Conservation (phyloP, 2,797 vertebrate species). For the Clarias pachynema region DNA sequence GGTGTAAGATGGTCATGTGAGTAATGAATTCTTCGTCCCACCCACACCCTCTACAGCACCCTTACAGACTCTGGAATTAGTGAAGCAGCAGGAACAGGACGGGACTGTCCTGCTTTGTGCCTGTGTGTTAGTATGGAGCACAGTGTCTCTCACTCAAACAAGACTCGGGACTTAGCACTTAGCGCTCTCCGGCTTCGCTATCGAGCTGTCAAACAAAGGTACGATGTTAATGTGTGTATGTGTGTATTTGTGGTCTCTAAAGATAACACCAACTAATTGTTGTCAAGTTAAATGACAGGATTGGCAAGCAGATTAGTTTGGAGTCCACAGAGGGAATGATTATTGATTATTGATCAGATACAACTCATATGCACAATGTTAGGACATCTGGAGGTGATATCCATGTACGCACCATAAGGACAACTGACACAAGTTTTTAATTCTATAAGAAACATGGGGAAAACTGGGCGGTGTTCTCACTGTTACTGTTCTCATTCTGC, state of each 20-base stretch:
- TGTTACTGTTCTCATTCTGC: not conserved
- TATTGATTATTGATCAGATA: slow-evolving; percentile 40
- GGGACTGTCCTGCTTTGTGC: not conserved
- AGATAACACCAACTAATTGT: not conserved
- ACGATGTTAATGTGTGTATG: slow-evolving; percentile 42
- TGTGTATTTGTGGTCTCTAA: slow-evolving; percentile 4
- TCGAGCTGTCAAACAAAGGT: slow-evolving; percentile 72
- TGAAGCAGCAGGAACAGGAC: slow-evolving; percentile 11
- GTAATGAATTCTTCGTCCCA: slow-evolving; percentile 22
- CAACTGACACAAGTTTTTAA: not conserved
- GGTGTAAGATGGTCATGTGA: slow-evolving; percentile 55
- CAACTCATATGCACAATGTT: slow-evolving; percentile 6
- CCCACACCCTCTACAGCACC: slow-evolving; percentile 12
- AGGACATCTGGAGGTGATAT: not conserved
- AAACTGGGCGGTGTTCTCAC: not conserved
- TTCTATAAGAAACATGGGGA: not conserved
- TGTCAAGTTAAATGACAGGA: slow-evolving; percentile 11
- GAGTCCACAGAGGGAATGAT: not conserved
- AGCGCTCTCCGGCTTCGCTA: slow-evolving; percentile 74
- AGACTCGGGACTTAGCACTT: slow-evolving; percentile 71
- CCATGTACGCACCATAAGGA: not conserved
- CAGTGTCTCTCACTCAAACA: slow-evolving; percentile 53
- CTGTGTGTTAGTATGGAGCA: slow-evolving; percentile 64
- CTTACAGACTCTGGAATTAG: not conserved
- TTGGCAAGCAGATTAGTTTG: slow-evolving; percentile 21